These are phyloP conservation scores for Agrochola circellaris DNA, from an alignment of 2,888 invertebrate species.

Conservation along the genomic window DNA sequence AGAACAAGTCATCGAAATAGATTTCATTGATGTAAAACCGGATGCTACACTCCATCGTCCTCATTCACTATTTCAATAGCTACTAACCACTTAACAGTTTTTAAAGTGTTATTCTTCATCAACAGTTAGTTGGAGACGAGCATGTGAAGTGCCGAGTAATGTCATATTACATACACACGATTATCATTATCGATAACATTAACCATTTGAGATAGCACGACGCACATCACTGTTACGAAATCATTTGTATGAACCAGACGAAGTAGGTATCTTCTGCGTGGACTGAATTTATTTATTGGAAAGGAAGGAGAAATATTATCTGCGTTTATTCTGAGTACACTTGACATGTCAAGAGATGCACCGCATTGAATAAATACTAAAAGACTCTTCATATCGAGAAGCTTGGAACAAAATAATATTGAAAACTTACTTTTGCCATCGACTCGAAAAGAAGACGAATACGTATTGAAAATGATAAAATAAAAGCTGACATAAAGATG, in stretches of 20 bases:
- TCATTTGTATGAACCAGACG: slow-evolving; percentile 6
- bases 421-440: too few relatives aligned
- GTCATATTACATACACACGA: slow-evolving; percentile 15
- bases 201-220: slow-evolving; percentile 26
- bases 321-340: slow-evolving; percentile 31
- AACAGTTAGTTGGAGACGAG: background rate
- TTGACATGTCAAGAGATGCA: slow-evolving; percentile 21
- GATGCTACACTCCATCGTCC: slow-evolving; percentile 28
- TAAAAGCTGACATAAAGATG: background rate
- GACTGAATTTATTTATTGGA: slow-evolving; percentile 31
- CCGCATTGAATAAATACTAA: slow-evolving; percentile 7
- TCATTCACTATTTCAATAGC: slow-evolving; percentile 19
- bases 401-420: background rate
- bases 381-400: background rate
- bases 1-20: slow-evolving; percentile 31
- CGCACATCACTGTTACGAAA: slow-evolving; percentile 45
- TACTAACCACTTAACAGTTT: slow-evolving; percentile 10
- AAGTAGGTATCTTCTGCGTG: background rate
- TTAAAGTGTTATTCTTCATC: background rate
- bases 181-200: slow-evolving; percentile 43
- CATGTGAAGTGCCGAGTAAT: slow-evolving; percentile 31
- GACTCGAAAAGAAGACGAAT: too few relatives aligned
- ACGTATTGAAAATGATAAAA: background rate
- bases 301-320: slow-evolving; percentile 7
- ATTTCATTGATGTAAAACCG: slow-evolving; percentile 37